A percentile compares a stretch with the other conserved stretches of the same genome.
Conservation (phyloP, 2,113 vertebrate species). For the Ochotona princeps region DNA sequence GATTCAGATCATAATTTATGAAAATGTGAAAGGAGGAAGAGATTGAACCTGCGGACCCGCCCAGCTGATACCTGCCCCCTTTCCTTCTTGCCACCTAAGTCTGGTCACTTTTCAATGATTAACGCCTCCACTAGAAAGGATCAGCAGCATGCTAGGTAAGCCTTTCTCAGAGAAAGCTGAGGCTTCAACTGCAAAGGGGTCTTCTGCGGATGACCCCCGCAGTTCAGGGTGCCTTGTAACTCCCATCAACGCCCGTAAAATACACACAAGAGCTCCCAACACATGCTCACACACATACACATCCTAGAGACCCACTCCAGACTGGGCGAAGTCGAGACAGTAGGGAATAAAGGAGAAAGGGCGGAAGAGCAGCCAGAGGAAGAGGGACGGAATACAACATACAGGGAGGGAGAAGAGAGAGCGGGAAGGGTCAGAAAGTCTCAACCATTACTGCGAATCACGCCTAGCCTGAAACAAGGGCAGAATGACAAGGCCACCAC, state of each 20-base stretch:
- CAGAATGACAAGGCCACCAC: not conserved
- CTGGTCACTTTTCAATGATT: constrained; percentile 56
- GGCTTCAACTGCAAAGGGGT: not conserved
- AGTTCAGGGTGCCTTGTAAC: not conserved
- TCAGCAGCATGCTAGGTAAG: not conserved
- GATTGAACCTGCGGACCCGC: constrained; percentile 54
- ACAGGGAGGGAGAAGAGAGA: not conserved
- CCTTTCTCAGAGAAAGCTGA: constrained; percentile 51
- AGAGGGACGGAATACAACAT: not conserved
- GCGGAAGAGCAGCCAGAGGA: not conserved
- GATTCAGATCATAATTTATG: constrained; percentile 74
- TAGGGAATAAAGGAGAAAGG: not conserved
- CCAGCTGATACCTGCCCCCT: constrained; percentile 12
- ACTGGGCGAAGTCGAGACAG: not conserved
- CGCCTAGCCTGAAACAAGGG: not conserved
- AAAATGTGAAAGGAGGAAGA: constrained; percentile 50
- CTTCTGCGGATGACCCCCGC: constrained; percentile 15
- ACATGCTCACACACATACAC: not conserved
- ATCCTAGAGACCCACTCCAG: not conserved
- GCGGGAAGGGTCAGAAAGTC: not conserved
- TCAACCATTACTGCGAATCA: constrained; percentile 1
- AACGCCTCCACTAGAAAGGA: constrained; percentile 24
- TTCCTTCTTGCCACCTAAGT: constrained; percentile 20
- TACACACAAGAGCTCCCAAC: constrained; percentile 9
- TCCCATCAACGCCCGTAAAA: not conserved